A percentile compares a stretch with the other conserved stretches of the same genome.
These are phyloP conservation scores for Pararge aegeria DNA, from an alignment of 1,140 invertebrate species.

Conservation along the genomic window DNA sequence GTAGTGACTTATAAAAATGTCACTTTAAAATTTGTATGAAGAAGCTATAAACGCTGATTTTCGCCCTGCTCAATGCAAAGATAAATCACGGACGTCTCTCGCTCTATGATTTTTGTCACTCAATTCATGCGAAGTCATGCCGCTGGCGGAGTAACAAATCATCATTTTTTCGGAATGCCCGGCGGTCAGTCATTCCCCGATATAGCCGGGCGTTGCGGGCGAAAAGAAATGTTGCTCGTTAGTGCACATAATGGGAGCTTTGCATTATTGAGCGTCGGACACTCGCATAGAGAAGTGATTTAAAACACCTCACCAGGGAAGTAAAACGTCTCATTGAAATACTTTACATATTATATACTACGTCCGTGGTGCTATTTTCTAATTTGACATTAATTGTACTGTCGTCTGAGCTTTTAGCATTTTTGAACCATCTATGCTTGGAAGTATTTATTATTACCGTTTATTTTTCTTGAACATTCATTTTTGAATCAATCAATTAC, in stretches of 20 bases:
- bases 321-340: neutral
- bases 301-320: constrained; percentile 9
- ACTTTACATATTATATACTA: neutral
- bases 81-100: neutral
- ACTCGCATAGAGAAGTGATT: constrained; percentile 42
- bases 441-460: too few relatives aligned
- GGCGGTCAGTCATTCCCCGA: constrained; percentile 47
- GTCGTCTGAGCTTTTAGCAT: neutral
- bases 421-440: too few relatives aligned
- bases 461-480: too few relatives aligned
- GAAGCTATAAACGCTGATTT: too few relatives aligned
- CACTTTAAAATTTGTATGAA: too few relatives aligned
- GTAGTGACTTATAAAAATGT: too few relatives aligned
- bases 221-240: constrained; percentile 71
- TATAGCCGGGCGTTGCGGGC: constrained; percentile 45
- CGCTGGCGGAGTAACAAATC: constrained; percentile 62
- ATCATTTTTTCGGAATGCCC: constrained; percentile 67
- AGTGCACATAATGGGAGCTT: constrained; percentile 61
- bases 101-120: constrained; percentile 59
- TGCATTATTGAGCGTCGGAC: constrained; percentile 59
- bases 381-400: neutral
- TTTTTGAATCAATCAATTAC: too few relatives aligned
- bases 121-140: constrained; percentile 61
- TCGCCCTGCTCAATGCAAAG: too few relatives aligned
- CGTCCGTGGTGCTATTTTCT: neutral